Percentiles rank a stretch among this genome's conserved stretches.
Conservation (phyloP, 2,113 vertebrate genomes). For the Neogale vison region DNA sequence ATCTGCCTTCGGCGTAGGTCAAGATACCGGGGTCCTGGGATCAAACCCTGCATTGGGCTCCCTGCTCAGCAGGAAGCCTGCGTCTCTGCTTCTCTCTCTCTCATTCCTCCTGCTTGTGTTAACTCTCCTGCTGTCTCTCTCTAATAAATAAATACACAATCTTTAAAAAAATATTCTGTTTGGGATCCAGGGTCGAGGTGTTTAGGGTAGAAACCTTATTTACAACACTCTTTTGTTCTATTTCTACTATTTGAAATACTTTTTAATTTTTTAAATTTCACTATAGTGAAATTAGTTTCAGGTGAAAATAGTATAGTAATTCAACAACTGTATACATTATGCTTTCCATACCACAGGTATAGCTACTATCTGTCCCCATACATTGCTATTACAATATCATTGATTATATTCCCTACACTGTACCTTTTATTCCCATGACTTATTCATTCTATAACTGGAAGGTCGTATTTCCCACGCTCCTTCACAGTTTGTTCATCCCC, state of each 20-base stretch:
- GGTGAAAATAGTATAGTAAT: neutral
- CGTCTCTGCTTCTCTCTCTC: no score
- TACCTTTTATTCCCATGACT: neutral
- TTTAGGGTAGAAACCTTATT: neutral
- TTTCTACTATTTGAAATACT: neutral
- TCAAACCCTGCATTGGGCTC: no score
- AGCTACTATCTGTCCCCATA: neutral
- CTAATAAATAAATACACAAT: no score
- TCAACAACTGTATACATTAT: neutral
- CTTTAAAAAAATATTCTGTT: neutral
- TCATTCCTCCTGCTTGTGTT: no score
- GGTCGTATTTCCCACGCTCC: neutral
- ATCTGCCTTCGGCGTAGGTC: no score
- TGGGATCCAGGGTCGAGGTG: neutral
- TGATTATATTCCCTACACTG: neutral
- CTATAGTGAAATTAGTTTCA: neutral
- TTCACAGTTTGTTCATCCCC: neutral
- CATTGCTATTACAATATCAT: neutral
- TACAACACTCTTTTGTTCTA: neutral
- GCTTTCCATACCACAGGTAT: neutral
- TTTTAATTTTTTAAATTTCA: neutral
- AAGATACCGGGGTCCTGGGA: no score
- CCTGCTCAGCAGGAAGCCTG: no score
- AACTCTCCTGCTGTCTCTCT: no score
- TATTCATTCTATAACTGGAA: neutral